Evolutionary conservation across 1,140 invertebrate species (phyloP).

Genomic region (Calycopis cecrops): DNA sequence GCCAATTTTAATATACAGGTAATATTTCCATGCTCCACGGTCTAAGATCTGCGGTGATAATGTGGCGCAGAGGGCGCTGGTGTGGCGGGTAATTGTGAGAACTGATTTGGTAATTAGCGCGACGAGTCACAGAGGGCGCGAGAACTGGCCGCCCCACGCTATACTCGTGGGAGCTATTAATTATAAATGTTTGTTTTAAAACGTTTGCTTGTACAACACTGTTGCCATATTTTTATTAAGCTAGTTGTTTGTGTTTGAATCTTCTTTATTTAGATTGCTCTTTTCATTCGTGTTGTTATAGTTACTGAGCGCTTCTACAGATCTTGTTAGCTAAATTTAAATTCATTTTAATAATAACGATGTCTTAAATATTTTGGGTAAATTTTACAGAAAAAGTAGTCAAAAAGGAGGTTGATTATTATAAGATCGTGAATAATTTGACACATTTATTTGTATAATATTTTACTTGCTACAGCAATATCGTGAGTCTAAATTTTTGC

Average conservation of each 20-base stretch:
- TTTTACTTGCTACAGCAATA: too few relatives aligned
- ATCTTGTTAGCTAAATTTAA: too few relatives aligned
- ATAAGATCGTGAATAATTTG: too few relatives aligned
- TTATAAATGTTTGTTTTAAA: constrained; percentile 45
- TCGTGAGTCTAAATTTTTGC: too few relatives aligned
- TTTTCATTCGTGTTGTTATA: constrained; percentile 5
- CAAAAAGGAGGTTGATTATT: too few relatives aligned
- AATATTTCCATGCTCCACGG: too few relatives aligned
- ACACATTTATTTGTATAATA: too few relatives aligned
- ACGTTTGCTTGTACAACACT: neutral
- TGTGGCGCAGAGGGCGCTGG: constrained; percentile 14
- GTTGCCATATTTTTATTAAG: neutral
- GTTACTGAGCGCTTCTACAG: too few relatives aligned
- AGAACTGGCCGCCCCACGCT: constrained; percentile 41
- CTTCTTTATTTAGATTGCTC: neutral
- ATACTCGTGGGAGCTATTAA: constrained; percentile 60
- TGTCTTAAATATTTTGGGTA: too few relatives aligned
- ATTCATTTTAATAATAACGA: too few relatives aligned
- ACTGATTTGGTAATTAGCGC: constrained; percentile 69
- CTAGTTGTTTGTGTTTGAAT: constrained; percentile 12
- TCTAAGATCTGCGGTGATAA: constrained; percentile 5
- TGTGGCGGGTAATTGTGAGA: constrained; percentile 64
- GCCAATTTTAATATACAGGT: too few relatives aligned
- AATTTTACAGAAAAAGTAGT: too few relatives aligned
- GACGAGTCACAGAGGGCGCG: constrained; percentile 58